Base-by-base conservation (phyloP, 2,797 vertebrate species). In the Tragopan temminckii region DNA sequence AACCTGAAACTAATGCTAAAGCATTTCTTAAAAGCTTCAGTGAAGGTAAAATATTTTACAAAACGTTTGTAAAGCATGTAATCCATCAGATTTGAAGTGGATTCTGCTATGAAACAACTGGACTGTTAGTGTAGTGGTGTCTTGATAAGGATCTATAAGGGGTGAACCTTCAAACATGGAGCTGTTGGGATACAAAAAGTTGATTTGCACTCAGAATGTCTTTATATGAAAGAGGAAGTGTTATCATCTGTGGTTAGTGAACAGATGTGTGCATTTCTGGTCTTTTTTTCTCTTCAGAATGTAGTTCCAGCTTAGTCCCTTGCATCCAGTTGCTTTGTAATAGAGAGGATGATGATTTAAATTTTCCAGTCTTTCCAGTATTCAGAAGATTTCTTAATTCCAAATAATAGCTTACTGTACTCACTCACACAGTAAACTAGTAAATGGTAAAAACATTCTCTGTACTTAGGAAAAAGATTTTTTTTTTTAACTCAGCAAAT, bases 211-310 rank as follows among this genome's bases (percentile, higher is more conserved):
- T 80, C 74, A 53, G 80, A 77, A 46, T 71, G 19, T 33, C 31
- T 80, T 55, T 7, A 43, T 86, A 64, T 79, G 46, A 94, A 93
- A 95, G 93, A 55, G 70, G 90, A 96, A 93, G 46, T 62, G 38
- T 50, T 81, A 11, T 29, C 66, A 45, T 43, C 50, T 86, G 1
- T 46, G n/a, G 46, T 52, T 71, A 86, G 11, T 79, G 62, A 84
- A 59, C 17, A 90, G n/a, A 35, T 68, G 8, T 36, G 14, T 63
- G 11, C 78, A 31, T 43, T 88, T 84, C 55, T 91, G 31, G 33
- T 68, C 8, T 16, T 15, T 43, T 42, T 38, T 14, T 5, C 3
- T 8, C 10, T 10, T 11, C 20, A 35, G 53, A 85, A 64, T n/a
- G 62, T 48, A 58, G 20, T 38, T 33, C 12, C 12, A 11, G 61